A percentile compares a stretch with the other conserved stretches of the same genome.
Conservation (phyloP, 1,140 invertebrate genomes). For the Hormaphis cornu region DNA sequence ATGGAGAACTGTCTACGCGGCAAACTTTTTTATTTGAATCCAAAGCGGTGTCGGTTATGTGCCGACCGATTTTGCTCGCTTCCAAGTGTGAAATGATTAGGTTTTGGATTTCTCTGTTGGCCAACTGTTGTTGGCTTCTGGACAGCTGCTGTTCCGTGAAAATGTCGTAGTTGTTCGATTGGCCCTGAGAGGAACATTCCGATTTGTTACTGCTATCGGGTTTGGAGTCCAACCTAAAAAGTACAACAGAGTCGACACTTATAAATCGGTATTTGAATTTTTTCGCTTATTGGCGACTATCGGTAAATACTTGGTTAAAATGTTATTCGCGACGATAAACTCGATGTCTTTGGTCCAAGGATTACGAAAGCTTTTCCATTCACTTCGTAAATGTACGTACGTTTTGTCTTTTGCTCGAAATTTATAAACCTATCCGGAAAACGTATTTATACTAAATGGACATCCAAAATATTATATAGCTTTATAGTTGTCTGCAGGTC, state of each 20-base stretch:
- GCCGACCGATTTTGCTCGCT: constrained; percentile 67
- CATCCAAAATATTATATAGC: background rate
- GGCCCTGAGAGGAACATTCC: constrained; percentile 38
- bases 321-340: constrained; percentile 77
- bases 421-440: constrained; percentile 52
- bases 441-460: background rate
- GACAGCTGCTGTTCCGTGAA: constrained; percentile 39
- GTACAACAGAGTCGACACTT: background rate
- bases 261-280: background rate
- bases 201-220: constrained; percentile 47
- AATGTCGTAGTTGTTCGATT: constrained; percentile 45
- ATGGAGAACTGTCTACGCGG: constrained; percentile 46
- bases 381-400: constrained; percentile 64
- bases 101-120: constrained; percentile 50
- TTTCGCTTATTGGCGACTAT: constrained; percentile 12
- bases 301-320: constrained; percentile 53
- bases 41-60: constrained; percentile 63
- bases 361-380: constrained; percentile 79
- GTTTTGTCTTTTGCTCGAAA: constrained; percentile 68
- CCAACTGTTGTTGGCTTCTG: background rate
- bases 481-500: background rate
- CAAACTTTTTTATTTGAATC: constrained; percentile 46
- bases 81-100: constrained; percentile 64
- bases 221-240: constrained; percentile 46
- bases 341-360: constrained; percentile 89